Evolutionary conservation across 2,113 vertebrate species (phyloP).

Genomic region (Podarcis cretensis): DNA sequence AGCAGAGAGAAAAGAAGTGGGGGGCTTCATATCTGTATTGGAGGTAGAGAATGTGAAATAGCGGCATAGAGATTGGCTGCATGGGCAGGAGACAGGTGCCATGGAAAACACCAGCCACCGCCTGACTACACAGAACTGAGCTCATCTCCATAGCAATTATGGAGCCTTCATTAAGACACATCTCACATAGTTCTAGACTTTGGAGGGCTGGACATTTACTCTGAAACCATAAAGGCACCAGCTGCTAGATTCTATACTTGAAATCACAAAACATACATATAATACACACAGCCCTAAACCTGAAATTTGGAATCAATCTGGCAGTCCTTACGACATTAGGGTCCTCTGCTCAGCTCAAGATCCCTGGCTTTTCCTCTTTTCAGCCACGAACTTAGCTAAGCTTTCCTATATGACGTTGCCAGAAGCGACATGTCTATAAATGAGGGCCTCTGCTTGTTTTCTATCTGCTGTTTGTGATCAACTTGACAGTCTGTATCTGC

Average conservation of each 20-base stretch:
- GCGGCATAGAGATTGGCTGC: not conserved
- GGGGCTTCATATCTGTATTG: not conserved
- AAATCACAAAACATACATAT: not conserved
- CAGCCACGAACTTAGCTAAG: not conserved
- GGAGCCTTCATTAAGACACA: not conserved
- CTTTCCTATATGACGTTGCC: not conserved
- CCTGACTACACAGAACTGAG: not conserved
- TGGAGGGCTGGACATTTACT: not conserved
- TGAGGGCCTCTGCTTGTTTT: constrained; percentile 26
- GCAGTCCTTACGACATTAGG: not conserved
- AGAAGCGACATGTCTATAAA: constrained; percentile 17
- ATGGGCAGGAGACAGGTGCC: not conserved
- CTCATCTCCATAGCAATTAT: not conserved
- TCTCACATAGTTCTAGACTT: not conserved
- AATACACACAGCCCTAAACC: not conserved
- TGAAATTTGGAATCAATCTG: not conserved
- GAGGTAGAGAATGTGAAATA: not conserved
- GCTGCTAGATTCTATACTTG: not conserved
- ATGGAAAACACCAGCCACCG: not conserved
- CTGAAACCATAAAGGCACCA: not conserved
- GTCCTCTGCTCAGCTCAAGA: not conserved
- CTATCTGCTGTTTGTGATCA: constrained; percentile 17
- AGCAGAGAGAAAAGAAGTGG: not conserved
- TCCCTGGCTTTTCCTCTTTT: constrained; percentile 6
- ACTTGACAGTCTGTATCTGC: constrained; percentile 16